Conservation (phyloP, 2,113 vertebrate genomes). For the Pholis gunnellus region DNA sequence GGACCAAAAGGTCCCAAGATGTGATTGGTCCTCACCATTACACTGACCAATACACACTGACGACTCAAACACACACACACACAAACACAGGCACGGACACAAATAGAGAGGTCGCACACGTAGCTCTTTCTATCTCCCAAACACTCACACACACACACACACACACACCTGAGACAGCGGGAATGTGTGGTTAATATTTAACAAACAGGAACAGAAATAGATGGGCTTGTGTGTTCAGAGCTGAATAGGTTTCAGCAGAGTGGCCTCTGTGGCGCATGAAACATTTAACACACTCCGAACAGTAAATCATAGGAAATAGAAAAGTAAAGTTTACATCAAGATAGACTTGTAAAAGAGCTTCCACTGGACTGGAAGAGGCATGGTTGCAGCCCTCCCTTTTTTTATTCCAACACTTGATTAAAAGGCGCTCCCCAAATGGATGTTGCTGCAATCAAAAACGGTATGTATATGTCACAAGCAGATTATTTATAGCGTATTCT, state of each 20-base stretch:
- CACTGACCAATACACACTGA: neutral
- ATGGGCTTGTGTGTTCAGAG: conserved; percentile 79
- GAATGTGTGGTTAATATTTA: conserved; percentile 85
- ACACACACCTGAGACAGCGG: conserved; percentile 68
- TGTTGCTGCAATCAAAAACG: conserved; percentile 7
- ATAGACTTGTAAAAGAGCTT: conserved; percentile 72
- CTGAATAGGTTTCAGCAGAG: conserved; percentile 72
- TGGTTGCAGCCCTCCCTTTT: neutral
- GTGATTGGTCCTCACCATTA: neutral
- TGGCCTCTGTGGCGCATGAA: conserved; percentile 79
- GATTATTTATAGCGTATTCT: conserved; percentile 9
- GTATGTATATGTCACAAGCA: conserved; percentile 15
- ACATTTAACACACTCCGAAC: conserved; percentile 80
- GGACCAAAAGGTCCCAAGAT: neutral
- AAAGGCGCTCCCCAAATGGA: conserved; percentile 4
- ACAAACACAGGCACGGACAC: conserved; percentile 8
- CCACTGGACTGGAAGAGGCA: conserved; percentile 25
- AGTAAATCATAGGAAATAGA: conserved; percentile 80
- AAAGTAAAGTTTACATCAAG: conserved; percentile 78
- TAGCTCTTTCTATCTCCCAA: conserved; percentile 39
- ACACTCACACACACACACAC: conserved; percentile 54
- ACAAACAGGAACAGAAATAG: conserved; percentile 82
- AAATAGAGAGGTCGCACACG: conserved; percentile 57
- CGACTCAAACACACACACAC: conserved; percentile 17
- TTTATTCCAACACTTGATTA: neutral